Evolutionary conservation across 2,113 vertebrate genomes (phyloP).

Genomic region (Columbina picui): DNA sequence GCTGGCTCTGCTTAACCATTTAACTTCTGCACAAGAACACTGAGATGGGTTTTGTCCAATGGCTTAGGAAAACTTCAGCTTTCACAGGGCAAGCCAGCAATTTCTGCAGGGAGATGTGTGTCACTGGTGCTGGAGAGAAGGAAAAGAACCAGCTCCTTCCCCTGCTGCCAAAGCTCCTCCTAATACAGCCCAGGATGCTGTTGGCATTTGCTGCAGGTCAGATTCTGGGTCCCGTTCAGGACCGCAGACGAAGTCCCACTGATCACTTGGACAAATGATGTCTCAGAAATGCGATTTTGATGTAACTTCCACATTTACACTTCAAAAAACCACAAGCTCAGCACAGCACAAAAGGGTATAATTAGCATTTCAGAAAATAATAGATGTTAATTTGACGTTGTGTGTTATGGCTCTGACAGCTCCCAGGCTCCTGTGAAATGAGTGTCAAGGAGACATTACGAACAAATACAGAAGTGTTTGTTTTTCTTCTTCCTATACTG

Average conservation of each 20-base stretch:
- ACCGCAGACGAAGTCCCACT: not conserved
- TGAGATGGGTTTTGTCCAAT: not conserved
- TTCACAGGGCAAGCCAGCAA: not conserved
- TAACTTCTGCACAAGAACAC: not conserved
- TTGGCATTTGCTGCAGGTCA: too few relatives aligned
- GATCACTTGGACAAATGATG: constrained; percentile 4
- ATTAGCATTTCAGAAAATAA: constrained; percentile 64
- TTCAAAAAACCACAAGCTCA: constrained; percentile 44
- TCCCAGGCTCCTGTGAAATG: constrained; percentile 30
- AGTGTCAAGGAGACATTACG: not conserved
- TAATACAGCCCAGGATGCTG: too few relatives aligned
- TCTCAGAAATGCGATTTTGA: constrained; percentile 42
- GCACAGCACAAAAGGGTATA: constrained; percentile 47
- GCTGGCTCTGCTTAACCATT: not conserved
- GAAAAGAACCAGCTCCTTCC: too few relatives aligned
- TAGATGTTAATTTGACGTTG: constrained; percentile 33
- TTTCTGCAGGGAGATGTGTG: not conserved
- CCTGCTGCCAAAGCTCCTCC: too few relatives aligned
- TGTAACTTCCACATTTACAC: constrained; percentile 26
- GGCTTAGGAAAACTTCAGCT: not conserved
- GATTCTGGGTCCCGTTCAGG: not conserved
- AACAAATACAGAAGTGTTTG: not conserved
- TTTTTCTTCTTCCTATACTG: not conserved
- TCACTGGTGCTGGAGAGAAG: too few relatives aligned
- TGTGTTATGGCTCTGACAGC: constrained; percentile 57